Conservation (phyloP, 1,140 invertebrate genomes). For the Pachyrhynchus sulphureomaculatus region DNA sequence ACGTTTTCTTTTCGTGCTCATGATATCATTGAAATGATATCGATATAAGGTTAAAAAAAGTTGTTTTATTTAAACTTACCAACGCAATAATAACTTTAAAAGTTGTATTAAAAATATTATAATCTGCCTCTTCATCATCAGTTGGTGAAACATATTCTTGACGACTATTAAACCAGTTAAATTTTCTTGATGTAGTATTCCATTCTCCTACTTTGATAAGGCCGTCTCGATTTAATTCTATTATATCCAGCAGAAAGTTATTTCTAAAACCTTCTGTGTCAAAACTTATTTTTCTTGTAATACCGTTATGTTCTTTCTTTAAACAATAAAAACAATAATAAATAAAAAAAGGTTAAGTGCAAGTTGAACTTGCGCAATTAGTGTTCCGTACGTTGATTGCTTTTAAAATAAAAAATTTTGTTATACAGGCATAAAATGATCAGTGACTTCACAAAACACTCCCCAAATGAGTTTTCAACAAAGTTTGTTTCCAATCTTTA, state of each 20-base stretch:
- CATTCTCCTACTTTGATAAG: conserved; percentile 73
- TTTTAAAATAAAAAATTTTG: too few species aligned
- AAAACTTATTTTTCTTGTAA: conserved; percentile 83
- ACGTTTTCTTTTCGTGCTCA: too few species aligned
- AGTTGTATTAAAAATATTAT: conserved; percentile 75
- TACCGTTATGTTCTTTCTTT: conserved; percentile 60
- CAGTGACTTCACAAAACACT: too few species aligned
- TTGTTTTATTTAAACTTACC: conserved; percentile 60
- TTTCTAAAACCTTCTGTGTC: conserved; percentile 80
- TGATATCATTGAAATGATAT: too few species aligned
- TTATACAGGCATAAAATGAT: too few species aligned
- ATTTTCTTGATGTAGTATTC: conserved; percentile 61
- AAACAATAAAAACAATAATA: neutral
- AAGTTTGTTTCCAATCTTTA: too few species aligned
- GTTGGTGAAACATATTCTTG: conserved; percentile 50
- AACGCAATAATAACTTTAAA: conserved; percentile 83
- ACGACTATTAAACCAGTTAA: too few species aligned
- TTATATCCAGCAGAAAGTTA: conserved; percentile 76
- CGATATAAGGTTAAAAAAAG: too few species aligned
- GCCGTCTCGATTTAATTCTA: conserved; percentile 69
- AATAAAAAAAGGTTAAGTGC: too few species aligned
- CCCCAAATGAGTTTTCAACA: too few species aligned
- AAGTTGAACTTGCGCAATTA: too few species aligned
- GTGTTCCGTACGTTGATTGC: too few species aligned
- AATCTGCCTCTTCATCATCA: conserved; percentile 46